These are phyloP conservation scores for Drosophila ironensis DNA, from an alignment of 1,140 invertebrate species.

Conservation along the genomic window DNA sequence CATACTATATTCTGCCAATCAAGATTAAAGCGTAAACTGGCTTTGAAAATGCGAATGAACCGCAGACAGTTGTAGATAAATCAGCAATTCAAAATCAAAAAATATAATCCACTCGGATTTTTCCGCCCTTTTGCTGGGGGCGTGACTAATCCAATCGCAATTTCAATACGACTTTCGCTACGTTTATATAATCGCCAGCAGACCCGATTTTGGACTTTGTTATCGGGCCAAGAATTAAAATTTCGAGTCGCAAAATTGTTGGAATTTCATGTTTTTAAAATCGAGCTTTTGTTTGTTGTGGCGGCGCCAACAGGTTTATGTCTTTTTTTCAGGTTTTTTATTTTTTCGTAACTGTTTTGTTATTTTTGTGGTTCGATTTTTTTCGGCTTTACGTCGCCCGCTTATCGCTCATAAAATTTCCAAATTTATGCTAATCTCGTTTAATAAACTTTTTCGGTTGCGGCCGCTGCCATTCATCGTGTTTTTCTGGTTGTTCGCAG, in stretches of 20 bases:
- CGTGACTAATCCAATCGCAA: slow-evolving; percentile 9
- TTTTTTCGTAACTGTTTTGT: slow-evolving; percentile 6
- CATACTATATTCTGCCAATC: neutral
- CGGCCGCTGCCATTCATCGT: slow-evolving; percentile 42
- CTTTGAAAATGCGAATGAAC: neutral
- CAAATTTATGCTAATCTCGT: slow-evolving; percentile 49
- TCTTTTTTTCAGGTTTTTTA: slow-evolving; percentile 2
- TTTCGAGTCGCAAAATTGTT: slow-evolving; percentile 45
- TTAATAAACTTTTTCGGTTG: slow-evolving; percentile 25
- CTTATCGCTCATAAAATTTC: slow-evolving; percentile 57
- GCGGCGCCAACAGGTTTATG: slow-evolving; percentile 60
- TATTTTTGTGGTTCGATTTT: slow-evolving; percentile 9
- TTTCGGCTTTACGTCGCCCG: slow-evolving; percentile 6
- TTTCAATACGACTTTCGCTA: slow-evolving; percentile 12
- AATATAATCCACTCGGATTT: neutral
- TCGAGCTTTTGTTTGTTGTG: slow-evolving; percentile 38
- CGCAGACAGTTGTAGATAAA: no score
- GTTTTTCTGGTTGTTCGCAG: slow-evolving; percentile 62
- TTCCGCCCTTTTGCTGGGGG: neutral
- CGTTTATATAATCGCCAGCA: slow-evolving; percentile 15
- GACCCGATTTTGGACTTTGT: slow-evolving; percentile 25
- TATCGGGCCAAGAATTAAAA: slow-evolving; percentile 37
- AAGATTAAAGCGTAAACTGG: neutral
- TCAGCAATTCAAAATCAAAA: neutral
- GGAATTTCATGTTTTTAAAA: slow-evolving; percentile 44